phyloP scores from a whole-genome alignment of 2,113 vertebrate genomes.

The Syngnathus typhle region DNA sequence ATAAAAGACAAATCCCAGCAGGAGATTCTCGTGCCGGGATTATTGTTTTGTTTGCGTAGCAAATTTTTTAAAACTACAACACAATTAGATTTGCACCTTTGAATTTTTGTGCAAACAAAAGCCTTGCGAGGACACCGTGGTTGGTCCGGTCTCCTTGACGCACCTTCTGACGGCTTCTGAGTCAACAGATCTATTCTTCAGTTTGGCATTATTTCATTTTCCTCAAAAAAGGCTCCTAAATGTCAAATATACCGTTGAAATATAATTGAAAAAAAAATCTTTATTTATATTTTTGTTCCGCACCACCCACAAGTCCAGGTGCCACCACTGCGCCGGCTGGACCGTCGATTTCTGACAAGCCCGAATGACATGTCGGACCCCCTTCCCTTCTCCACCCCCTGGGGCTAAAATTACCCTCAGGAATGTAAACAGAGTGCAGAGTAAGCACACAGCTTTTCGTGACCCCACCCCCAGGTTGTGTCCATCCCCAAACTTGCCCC shows the following conservation, averaged over 20 bases:
- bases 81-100: constrained; percentile 84
- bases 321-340: constrained; percentile 47
- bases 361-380: constrained; percentile 55
- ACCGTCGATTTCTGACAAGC: constrained; percentile 57
- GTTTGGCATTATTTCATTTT: no score
- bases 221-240: background rate
- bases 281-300: constrained; percentile 25
- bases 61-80: constrained; percentile 85
- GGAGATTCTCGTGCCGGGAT: constrained; percentile 47
- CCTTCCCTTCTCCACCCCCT: constrained; percentile 33
- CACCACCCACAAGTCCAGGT: constrained; percentile 67
- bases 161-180: background rate
- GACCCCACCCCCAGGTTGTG: constrained; percentile 26
- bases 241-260: background rate
- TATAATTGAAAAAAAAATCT: background rate
- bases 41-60: constrained; percentile 81
- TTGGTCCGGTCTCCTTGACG: constrained; percentile 71
- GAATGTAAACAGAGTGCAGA: constrained; percentile 76
- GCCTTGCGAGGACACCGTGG: constrained; percentile 64
- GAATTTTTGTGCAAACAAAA: constrained; percentile 68
- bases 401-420: constrained; percentile 73
- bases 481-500: constrained; percentile 30
- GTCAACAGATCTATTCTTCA: background rate
- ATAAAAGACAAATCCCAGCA: constrained; percentile 77
- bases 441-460: constrained; percentile 65